Evolutionary conservation across 2,888 invertebrate genomes (phyloP), one percentile per base, ranked within the genome.

Genomic region (Protodeltote pygarga): DNA sequence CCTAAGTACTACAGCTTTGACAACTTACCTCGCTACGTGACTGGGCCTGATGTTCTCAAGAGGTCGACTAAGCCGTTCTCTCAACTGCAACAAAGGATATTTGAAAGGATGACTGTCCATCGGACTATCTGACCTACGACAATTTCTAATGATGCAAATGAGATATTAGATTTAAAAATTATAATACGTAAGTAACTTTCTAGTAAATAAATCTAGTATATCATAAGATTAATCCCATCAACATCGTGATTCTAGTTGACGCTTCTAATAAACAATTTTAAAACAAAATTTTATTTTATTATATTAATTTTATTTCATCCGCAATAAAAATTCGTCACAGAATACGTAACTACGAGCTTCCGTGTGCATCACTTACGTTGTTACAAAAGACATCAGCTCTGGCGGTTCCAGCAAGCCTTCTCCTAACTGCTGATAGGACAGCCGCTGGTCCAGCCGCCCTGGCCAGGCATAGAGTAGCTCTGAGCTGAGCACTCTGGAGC

Each of bases 381-480:
- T 75, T 77, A 58, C 89, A 97, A 82, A 71, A 94, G 83, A 63
- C 38, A 39, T 89, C 89, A n/a, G 94, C 93, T 25, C 93, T 92
- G 4, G 94, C 93, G 9, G 93, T 90, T 34, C 91, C 92, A 3
- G 92, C 89, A 0, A 93, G 91, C 15, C 93, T 88, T 33, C 93
- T 85, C 25, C 94, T 90, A 1, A 95, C 95, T 1, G 94, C 94
- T 9, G 94, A 92, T 34, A 96, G 75, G 9, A 96, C 94, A 0
- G 94, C 93, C 0, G 93, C 42, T 93, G 96, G 54, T 94, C 97
- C 87, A 94, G 97, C 72, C 94, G 94, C 55, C 95, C 98, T 70
- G 94, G 94, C 78, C 95, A 94, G 70, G 95, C 97, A 63, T 93
- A 94, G 78, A 82, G 95, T 65, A 72, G 90, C 77, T 59, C 92